These are phyloP conservation scores for Cenopis cana DNA, from an alignment of 2,888 invertebrate species.

Conservation along the genomic window DNA sequence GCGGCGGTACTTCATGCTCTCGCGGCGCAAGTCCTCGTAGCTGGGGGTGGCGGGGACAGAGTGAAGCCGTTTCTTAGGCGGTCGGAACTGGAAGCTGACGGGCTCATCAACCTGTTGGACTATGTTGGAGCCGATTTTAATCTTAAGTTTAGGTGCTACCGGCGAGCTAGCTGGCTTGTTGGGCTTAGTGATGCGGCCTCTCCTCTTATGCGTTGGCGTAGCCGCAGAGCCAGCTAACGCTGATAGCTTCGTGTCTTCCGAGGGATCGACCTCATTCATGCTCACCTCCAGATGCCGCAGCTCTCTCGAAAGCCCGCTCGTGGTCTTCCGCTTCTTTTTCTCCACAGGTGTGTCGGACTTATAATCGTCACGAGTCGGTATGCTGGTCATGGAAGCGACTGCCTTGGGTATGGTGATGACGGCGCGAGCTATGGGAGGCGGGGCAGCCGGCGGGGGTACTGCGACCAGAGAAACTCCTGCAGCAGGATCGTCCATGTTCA, in stretches of 20 bases:
- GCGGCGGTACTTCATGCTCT: constrained; percentile 94
- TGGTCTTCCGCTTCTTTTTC: constrained; percentile 87
- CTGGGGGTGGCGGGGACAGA: constrained; percentile 86
- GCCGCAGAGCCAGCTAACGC: constrained; percentile 53
- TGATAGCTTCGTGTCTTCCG: constrained; percentile 70
- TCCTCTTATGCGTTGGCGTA: constrained; percentile 62
- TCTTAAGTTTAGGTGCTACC: constrained; percentile 90
- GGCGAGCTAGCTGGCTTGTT: constrained; percentile 60
- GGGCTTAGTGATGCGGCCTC: constrained; percentile 67
- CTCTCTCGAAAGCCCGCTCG: constrained; percentile 85
- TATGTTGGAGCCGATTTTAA: constrained; percentile 88
- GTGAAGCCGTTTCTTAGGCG: constrained; percentile 92
- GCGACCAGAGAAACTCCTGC: constrained; percentile 78
- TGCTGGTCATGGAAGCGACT: constrained; percentile 94
- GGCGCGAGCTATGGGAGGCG: constrained; percentile 87
- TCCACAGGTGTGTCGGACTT: constrained; percentile 88
- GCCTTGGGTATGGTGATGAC: constrained; percentile 95
- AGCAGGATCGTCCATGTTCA: constrained; percentile 92
- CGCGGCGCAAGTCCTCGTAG: constrained; percentile 92
- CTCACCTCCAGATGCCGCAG: constrained; percentile 86
- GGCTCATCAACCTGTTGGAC: constrained; percentile 83
- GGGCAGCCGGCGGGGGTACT: constrained; percentile 85
- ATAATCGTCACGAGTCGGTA: constrained; percentile 94
- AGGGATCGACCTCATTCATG: constrained; percentile 81
- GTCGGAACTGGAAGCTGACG: constrained; percentile 85